phyloP scores from a whole-genome alignment of 2,888 invertebrate species.

The Phyllotreta cruciferae region DNA sequence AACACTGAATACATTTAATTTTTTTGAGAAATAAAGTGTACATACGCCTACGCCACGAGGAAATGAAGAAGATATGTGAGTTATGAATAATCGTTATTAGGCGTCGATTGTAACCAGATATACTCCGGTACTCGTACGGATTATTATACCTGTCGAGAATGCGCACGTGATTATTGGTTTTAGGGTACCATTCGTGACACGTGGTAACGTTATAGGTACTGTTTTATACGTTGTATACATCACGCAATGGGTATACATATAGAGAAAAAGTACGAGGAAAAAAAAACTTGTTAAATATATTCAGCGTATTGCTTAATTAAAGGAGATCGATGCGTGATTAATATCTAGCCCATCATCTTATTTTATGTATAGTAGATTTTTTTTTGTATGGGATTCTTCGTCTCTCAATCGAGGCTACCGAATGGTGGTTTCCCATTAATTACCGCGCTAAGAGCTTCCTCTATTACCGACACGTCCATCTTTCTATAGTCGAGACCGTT shows the following conservation, averaged over 20 bases:
- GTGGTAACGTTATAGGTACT: no score
- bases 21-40: no score
- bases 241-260: no score
- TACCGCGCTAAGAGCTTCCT: constrained; percentile 27
- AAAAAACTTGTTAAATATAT: constrained; percentile 21
- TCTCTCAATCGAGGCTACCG: constrained; percentile 17
- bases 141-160: no score
- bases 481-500: constrained; percentile 8
- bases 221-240: no score
- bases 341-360: constrained; percentile 18
- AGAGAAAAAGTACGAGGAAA: no score
- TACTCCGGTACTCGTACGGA: not conserved
- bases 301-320: constrained; percentile 32
- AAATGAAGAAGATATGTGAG: constrained; percentile 16
- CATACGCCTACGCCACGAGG: constrained; percentile 17
- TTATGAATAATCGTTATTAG: constrained; percentile 28
- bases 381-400: constrained; percentile 21
- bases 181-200: no score
- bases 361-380: constrained; percentile 21
- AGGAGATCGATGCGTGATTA: constrained; percentile 26
- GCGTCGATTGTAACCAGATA: constrained; percentile 19
- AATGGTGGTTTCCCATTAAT: constrained; percentile 30
- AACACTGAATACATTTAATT: no score
- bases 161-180: no score
- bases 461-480: constrained; percentile 14